Base-by-base conservation (phyloP, 2,113 vertebrate species). In the Sialia sialis region DNA sequence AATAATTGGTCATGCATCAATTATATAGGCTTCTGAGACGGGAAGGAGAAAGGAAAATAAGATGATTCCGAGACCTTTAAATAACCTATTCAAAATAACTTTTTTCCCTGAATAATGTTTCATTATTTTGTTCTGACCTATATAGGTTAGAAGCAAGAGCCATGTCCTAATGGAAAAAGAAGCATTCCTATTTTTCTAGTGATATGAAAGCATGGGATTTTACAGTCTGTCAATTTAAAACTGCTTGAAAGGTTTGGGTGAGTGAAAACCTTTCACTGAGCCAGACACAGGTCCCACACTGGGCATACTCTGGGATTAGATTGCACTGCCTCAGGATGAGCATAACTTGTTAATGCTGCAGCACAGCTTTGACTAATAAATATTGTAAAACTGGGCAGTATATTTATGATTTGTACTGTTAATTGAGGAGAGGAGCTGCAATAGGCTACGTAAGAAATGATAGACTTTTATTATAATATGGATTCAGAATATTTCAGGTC, bases 271-370 rank as follows among this genome's bases (percentile, higher is more conserved):
- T 64, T n/a, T 34, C 38, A 16, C 23, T n/a, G 34, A 26, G 32
- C 34, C 14, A 2, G 4, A 4, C 0, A 25, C 19, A 9, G 72
- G 52, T 26, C n/a, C 8, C 51, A 21, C 7, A 0, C 5, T 78
- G 38, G 26, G 39, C 14, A 21, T 59, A 49, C 36, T 16, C 46
- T 90, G 30, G 18, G 43, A 16, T 72, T 17, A 5, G 2, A 4
- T 44, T 80, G 12, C 8, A 6, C 64, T 56, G 49, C 55, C 14
- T 67, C 29, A 55, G 66, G 38, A 25, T 1, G 1, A 9, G 22
- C 30, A 4, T 16, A 19, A 58, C 12, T 43, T 55, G 26, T 70
- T 51, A 49, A 30, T 62, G 27, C 51, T 79, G n/a, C 43, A 41
- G 20, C 16, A 13, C 6, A 41, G n/a, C 73, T 13, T 5, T 39